Base-by-base conservation (phyloP, 2,113 vertebrate species). In the Brachypodius melanocephalos region DNA sequence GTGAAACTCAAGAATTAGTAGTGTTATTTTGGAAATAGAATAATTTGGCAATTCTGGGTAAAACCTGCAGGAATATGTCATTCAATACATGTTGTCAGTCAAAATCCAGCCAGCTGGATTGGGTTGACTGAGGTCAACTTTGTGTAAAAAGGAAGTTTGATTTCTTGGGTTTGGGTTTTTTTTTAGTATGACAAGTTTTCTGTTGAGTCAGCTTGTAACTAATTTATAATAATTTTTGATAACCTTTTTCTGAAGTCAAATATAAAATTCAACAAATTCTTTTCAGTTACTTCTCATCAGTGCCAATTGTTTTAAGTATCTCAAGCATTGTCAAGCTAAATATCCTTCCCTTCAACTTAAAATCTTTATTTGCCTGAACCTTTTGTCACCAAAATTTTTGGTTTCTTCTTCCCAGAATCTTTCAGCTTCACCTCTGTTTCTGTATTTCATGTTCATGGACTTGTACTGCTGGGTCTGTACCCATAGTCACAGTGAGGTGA, bases 41-140 rank as follows among this genome's bases (percentile, higher is more conserved):
- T 32, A 34, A 58, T 69, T 76, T 76, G 65, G 81, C 78, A 85
- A 9, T 89, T 38, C 43, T 69, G 21, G 21, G 7, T 62, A 78
- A 57, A 87, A 36, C 71, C 54, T 25, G 4, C n/a, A 76, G 80
- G 62, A 86, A 75, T 66, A 75, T 71, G 62, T 79, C 38, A 52
- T 85, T 91, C 26, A 59, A 74, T 76, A 20, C 14, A 52, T 42
- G 21, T 17, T 68, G 65, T 68, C 71, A 46, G 74, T 76, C 24
- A 73, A 83, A 89, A 51, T 74, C 57, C 49, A 69, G 57, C 89
- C 91, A 96, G 67, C 34, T 93, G 88, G 45, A 40, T 51, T 87
- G 36, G 24, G 71, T 49, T 87, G 71, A 48, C 73, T 29, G 62
- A 82, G 77, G 69, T 85, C 52, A 75, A 8, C 31, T 58, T 15